These are phyloP conservation scores for Chelmon rostratus DNA, from an alignment of 2,797 vertebrate species.

Conservation along the genomic window DNA sequence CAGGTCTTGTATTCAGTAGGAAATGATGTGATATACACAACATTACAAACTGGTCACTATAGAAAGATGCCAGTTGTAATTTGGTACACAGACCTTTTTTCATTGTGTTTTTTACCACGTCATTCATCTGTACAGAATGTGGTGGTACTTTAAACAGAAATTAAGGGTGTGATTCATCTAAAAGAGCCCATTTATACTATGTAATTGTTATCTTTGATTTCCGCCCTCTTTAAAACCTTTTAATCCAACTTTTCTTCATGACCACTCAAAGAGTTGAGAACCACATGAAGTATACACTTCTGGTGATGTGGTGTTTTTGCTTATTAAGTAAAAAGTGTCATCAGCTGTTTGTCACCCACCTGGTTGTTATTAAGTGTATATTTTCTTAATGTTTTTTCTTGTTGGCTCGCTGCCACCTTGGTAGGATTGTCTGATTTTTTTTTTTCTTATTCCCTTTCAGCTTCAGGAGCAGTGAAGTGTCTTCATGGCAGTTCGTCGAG, in stretches of 20 bases:
- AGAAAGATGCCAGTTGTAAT: not conserved
- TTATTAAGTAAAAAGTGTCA: not conserved
- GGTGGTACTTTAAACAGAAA: too few species aligned
- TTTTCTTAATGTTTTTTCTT: slow-evolving; percentile 7
- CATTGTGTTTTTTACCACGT: not conserved
- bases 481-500: slow-evolving; percentile 91
- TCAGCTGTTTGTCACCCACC: too few species aligned
- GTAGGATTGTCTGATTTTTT: slow-evolving; percentile 57
- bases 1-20: not conserved
- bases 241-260: too few species aligned
- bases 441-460: slow-evolving; percentile 74
- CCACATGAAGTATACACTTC: too few species aligned
- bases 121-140: not conserved
- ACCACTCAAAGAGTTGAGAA: too few species aligned
- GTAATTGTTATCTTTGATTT: too few species aligned
- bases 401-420: not conserved
- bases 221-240: too few species aligned
- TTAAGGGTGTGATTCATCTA: too few species aligned
- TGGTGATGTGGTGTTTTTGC: not conserved
- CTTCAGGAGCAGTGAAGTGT: slow-evolving; percentile 88
- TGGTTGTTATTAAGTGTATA: not conserved
- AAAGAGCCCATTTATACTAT: too few species aligned
- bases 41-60: not conserved
- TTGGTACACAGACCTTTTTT: not conserved
- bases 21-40: not conserved